Evolutionary conservation across 1,140 invertebrate genomes (phyloP).

Genomic region (Apis cerana): DNA sequence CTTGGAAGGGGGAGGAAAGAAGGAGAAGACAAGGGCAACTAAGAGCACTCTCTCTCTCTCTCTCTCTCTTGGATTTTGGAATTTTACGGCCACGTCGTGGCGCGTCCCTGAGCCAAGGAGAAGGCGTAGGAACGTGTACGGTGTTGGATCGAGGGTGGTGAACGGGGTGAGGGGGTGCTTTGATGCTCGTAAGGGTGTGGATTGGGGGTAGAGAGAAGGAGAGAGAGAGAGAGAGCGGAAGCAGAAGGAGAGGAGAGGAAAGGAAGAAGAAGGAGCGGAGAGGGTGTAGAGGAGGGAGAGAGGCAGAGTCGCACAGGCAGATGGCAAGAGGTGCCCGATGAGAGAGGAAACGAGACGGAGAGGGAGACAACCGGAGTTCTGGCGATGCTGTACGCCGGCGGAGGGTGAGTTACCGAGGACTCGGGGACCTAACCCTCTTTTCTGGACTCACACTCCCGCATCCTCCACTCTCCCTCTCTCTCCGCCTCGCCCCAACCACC

Average conservation of each 20-base stretch:
- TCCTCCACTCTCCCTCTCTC: slow-evolving; percentile 22
- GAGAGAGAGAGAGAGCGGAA: slow-evolving; percentile 2
- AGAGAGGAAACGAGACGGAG: slow-evolving; percentile 40
- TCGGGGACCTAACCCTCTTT: slow-evolving; percentile 78
- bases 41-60: slow-evolving; percentile 34
- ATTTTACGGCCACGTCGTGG: slow-evolving; percentile 62
- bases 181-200: slow-evolving; percentile 58
- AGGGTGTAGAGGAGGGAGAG: not conserved
- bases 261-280: not conserved
- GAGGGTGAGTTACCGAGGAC: slow-evolving; percentile 75
- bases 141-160: slow-evolving; percentile 53
- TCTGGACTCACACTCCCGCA: slow-evolving; percentile 78
- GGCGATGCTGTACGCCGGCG: slow-evolving; percentile 65
- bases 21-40: slow-evolving; percentile 34
- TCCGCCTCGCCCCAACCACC: slow-evolving; percentile 58
- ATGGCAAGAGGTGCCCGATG: slow-evolving; percentile 29
- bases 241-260: not conserved
- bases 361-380: slow-evolving; percentile 58
- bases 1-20: not conserved
- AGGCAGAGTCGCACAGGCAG: slow-evolving; percentile 13
- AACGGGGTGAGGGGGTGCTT: slow-evolving; percentile 11
- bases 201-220: slow-evolving; percentile 24
- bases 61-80: slow-evolving; percentile 56
- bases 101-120: slow-evolving; percentile 61
- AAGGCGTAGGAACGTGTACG: slow-evolving; percentile 58